Evolutionary conservation across 2,888 invertebrate species (phyloP).

Genomic region (Toxonevra muliebris): DNA sequence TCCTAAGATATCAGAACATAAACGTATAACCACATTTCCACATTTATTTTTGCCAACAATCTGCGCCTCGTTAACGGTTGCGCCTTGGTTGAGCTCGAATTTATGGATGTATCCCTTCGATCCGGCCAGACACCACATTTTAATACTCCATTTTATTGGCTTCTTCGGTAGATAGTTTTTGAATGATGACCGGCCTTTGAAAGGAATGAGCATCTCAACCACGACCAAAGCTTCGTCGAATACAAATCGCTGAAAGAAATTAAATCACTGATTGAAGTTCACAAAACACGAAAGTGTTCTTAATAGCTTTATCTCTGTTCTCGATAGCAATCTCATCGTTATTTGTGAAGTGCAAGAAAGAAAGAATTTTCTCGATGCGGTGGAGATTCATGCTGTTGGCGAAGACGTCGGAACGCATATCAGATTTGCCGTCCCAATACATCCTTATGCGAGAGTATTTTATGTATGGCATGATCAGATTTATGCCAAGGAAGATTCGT

Average conservation of each 20-base stretch:
- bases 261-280: no score
- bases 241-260: no score
- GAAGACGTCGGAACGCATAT: background rate
- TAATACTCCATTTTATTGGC: background rate
- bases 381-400: no score
- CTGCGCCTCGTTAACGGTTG: no score
- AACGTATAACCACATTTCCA: no score
- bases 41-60: no score
- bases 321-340: background rate
- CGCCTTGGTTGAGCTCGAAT: background rate
- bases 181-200: slow-evolving; percentile 2
- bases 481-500: background rate
- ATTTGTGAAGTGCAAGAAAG: background rate
- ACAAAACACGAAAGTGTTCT: background rate
- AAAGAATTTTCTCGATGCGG: background rate
- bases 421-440: background rate
- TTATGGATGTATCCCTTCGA: background rate
- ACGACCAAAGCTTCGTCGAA: no score
- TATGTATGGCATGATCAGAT: background rate
- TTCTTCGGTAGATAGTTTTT: slow-evolving; percentile 1
- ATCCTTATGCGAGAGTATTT: background rate
- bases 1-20: no score
- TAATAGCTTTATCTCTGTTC: background rate
- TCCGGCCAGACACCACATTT: background rate
- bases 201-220: background rate